Evolutionary conservation across 2,888 invertebrate species (phyloP), one percentile per base, ranked within the genome.

Genomic region (Eurytoma adleriae): DNA sequence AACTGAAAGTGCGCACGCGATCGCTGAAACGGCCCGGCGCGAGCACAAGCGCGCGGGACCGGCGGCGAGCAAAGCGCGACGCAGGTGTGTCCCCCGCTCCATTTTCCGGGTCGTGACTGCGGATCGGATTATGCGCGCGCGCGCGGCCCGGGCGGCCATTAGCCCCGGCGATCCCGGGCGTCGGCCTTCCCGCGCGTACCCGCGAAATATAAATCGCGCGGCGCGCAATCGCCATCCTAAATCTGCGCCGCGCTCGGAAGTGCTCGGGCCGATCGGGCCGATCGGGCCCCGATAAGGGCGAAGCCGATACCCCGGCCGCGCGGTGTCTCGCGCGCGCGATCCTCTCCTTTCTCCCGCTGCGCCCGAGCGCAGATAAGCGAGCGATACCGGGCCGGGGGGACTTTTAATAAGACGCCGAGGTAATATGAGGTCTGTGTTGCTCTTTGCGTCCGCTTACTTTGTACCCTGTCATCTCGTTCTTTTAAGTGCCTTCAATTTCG

Each of bases 171-270:
- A 13, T 16, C 62, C 16, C 61, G 30, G 24, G 61, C 27, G 62
- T 30, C 16, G 62, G 16, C 16, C 61, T 30, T 30, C 30, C 30
- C 24, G n/a, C 16, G 62, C n/a, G 30, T 62, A 62, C 52, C 7
- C 64, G 59, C 54, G 54, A 74, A 74, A 74, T 74, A 66, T 74
- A 66, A 74, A 74, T 74, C 75, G 74, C 57, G n/a, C n/a, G n/a
- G 52, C 30, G 66, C 40, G n/a, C 30, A 75, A 75, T 75, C 75
- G 67, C 59, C 52, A 75, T 75, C 75, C 75, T 75, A 75, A 75
- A 75, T 76, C 69, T 76, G 61, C 27, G 52, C 30, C 40, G 54
- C 59, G 68, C 40, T 61, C 68, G 74, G 57, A 57, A 75, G 61
- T n/a, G 64, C 54, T 54, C 76, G 20, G 24, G 24, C 24, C 67